These are phyloP conservation scores for Cheilosia soror DNA, from an alignment of 2,888 invertebrate genomes.

Conservation along the genomic window DNA sequence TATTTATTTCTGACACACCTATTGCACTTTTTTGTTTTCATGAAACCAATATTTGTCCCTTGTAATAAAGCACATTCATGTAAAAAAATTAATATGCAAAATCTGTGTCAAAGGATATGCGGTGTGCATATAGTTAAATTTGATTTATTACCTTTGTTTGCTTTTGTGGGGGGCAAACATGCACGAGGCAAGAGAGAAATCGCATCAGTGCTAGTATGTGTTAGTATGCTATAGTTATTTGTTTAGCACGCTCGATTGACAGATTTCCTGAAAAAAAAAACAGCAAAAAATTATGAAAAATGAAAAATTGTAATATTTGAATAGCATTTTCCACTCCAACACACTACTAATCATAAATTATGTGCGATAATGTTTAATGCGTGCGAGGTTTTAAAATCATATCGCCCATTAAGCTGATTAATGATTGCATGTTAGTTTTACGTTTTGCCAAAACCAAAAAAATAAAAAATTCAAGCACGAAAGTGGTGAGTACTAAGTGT, in stretches of 20 bases:
- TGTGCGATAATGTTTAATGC: constrained; percentile 23
- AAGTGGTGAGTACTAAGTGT: background rate
- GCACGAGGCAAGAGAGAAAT: background rate
- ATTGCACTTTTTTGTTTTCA: background rate
- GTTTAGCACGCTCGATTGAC: constrained; percentile 24
- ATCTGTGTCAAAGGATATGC: constrained; percentile 33
- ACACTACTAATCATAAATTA: constrained; percentile 47
- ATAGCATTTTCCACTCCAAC: constrained; percentile 25
- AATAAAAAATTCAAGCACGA: background rate
- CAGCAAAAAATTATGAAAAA: constrained; percentile 20
- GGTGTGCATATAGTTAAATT: constrained; percentile 29
- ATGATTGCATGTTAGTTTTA: constrained; percentile 22
- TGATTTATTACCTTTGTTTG: constrained; percentile 44
- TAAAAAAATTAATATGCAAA: constrained; percentile 8
- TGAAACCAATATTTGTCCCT: background rate
- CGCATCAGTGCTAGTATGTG: background rate
- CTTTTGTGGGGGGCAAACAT: background rate
- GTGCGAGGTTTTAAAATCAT: constrained; percentile 8
- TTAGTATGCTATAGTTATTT: constrained; percentile 4
- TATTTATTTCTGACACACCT: too few relatives aligned
- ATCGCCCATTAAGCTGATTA: constrained; percentile 28
- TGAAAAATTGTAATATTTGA: constrained; percentile 26
- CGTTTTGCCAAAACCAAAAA: background rate
- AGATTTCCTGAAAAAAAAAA: constrained; percentile 8
- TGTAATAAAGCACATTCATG: background rate